Base-by-base conservation (phyloP, 2,888 invertebrate genomes). In the Drosophila lutescens region DNA sequence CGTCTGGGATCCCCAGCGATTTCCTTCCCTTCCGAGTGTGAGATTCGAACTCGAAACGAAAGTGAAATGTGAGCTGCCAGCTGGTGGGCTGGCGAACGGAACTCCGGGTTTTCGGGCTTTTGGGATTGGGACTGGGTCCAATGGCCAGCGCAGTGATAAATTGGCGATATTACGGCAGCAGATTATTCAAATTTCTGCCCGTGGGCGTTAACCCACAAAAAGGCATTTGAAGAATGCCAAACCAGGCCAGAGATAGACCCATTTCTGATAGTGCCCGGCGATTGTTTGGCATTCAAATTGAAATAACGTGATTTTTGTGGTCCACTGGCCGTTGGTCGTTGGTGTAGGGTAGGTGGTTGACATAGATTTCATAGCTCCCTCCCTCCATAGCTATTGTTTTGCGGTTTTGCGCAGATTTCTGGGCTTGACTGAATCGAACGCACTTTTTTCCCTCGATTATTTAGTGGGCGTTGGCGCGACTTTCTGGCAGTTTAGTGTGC, bases 281-380 rank as follows among this genome's bases (percentile, higher is more conserved):
- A 80, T 83, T 80, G 86, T 74, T 30, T 80, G 84, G 74, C 77
- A 83, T 87, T 85, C 76, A 76, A 85, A 89, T 87, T 85, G 88
- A 89, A 88, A 85, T 87, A 89, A 82, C 88, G 86, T 85, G 88
- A 87, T 89, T 85, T 88, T 79, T 85, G 89, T 88, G 89, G 82
- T 85, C 76, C 74, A 74, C 57, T 85, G 79, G 72, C 54, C 72
- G 72, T 58, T 61, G 77, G 66, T 62, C 61, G 60, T 13, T 20
- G 26, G 8, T 1, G n/a, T 15, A 30, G n/a, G 30, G 46, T 34
- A 43, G 50, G 17, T 23, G 54, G 46, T 51, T 76, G 74, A 69
- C 87, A 86, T 65, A 82, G 78, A 87, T 86, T 88, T 88, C n/a
- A n/a, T n/a, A n/a, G n/a, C n/a, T 40, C 78, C 63, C 55, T 30